phyloP scores from a whole-genome alignment of 2,888 invertebrate species.

The Campaea margaritaria region DNA sequence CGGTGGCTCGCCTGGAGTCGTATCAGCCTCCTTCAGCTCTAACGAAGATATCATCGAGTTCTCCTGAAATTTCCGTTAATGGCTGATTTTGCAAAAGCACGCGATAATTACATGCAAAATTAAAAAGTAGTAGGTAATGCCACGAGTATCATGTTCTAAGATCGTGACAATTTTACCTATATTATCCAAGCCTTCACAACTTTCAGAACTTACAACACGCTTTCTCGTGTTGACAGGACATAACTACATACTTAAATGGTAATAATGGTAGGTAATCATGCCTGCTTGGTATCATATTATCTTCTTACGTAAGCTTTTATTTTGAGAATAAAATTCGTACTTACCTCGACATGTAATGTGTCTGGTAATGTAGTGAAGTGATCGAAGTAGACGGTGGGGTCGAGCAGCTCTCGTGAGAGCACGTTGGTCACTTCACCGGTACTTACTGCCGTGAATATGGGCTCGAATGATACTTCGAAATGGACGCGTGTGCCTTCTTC shows the following conservation, averaged over 20 bases:
- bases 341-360: conserved; percentile 75
- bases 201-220: not conserved
- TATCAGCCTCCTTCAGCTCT: conserved; percentile 71
- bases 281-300: too few species aligned
- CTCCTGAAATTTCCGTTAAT: conserved; percentile 64
- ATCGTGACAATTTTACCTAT: too few species aligned
- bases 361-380: conserved; percentile 65
- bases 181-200: not conserved
- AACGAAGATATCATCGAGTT: conserved; percentile 77
- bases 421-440: conserved; percentile 88
- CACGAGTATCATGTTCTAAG: too few species aligned
- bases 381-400: conserved; percentile 69
- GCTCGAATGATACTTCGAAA: conserved; percentile 94
- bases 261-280: too few species aligned
- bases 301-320: too few species aligned
- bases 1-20: conserved; percentile 66
- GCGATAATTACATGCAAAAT: too few species aligned
- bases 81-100: too few species aligned
- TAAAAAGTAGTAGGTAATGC: too few species aligned
- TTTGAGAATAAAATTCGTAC: too few species aligned
- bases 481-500: conserved; percentile 89
- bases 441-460: conserved; percentile 88
- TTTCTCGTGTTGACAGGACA: conserved; percentile 22
- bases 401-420: conserved; percentile 86
- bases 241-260: conserved; percentile 12